phyloP scores from a whole-genome alignment of 2,113 vertebrate genomes.

The Felis chaus region DNA sequence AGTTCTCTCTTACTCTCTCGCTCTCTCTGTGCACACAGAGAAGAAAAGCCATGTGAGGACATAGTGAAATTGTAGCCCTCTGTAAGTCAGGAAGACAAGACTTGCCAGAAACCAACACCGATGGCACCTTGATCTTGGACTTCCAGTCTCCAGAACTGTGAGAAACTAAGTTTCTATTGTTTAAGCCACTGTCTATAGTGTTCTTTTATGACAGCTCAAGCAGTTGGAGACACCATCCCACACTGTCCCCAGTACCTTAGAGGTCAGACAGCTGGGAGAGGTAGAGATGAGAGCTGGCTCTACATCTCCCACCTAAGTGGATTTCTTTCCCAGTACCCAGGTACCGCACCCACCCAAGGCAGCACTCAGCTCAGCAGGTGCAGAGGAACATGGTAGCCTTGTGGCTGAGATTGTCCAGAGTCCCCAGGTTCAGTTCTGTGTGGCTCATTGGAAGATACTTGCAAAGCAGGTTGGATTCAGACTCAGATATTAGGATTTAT shows the following conservation, averaged over 20 bases:
- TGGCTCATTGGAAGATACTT: not conserved
- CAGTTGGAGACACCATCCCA: too few species aligned
- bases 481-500: not conserved
- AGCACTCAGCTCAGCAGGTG: not conserved
- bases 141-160: not conserved
- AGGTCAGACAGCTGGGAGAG: not conserved
- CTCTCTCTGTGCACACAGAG: too few species aligned
- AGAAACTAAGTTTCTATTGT: not conserved
- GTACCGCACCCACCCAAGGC: not conserved
- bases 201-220: not conserved
- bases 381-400: not conserved
- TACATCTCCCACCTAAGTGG: too few species aligned
- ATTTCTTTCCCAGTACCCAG: not conserved
- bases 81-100: not conserved
- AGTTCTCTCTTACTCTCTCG: not conserved
- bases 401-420: not conserved
- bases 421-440: not conserved
- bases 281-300: not conserved
- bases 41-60: not conserved
- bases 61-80: too few species aligned
- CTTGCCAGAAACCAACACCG: not conserved
- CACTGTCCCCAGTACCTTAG: rapidly evolving
- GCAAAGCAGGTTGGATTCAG: not conserved
- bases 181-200: not conserved
- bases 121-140: not conserved